phyloP scores from a whole-genome alignment of 2,797 vertebrate species.

The Melanotaenia parkinsoni region DNA sequence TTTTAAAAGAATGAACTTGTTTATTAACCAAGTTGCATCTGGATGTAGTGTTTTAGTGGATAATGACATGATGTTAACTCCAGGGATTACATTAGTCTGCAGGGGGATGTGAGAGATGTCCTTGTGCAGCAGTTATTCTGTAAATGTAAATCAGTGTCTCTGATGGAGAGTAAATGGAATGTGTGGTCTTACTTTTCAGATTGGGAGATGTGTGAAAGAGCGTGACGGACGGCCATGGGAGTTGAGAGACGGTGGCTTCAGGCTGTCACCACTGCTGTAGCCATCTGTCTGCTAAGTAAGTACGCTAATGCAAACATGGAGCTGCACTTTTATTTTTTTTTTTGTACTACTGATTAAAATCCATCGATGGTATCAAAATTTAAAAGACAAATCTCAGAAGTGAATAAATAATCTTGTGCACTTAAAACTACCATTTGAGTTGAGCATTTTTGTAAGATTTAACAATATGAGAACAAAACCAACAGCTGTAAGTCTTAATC shows the following conservation, averaged over 20 bases:
- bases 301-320: conserved; percentile 65
- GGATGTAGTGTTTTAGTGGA: conserved; percentile 52
- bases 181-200: conserved; percentile 69
- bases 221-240: conserved; percentile 86
- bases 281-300: conserved; percentile 83
- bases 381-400: neutral
- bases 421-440: neutral
- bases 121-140: conserved; percentile 20
- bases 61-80: conserved; percentile 63
- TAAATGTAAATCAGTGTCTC: conserved; percentile 14
- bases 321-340: neutral
- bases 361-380: neutral
- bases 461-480: neutral
- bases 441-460: neutral
- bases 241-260: conserved; percentile 81
- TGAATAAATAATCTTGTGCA: neutral
- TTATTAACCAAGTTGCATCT: conserved; percentile 62
- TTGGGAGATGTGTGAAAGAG: conserved; percentile 80
- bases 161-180: conserved; percentile 46
- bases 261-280: conserved; percentile 76
- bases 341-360: neutral
- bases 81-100: conserved; percentile 62
- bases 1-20: conserved; percentile 67
- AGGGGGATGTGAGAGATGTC: conserved; percentile 42
- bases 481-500: neutral